Evolutionary conservation across 2,888 invertebrate species (phyloP), one percentile per base, ranked within the genome.

Genomic region (Microdon myrmicae): DNA sequence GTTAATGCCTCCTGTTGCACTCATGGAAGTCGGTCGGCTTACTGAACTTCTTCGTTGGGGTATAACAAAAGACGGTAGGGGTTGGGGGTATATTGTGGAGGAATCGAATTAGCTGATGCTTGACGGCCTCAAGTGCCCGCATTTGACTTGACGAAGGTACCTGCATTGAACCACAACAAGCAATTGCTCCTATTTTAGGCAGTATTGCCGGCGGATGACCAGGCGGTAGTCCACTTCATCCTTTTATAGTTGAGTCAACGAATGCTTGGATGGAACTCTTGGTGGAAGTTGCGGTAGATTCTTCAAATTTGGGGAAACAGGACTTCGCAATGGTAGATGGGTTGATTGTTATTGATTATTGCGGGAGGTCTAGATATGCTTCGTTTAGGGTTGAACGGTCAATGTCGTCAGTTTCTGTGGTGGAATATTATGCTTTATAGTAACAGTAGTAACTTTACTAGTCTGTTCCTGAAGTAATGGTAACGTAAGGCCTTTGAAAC

Each of bases 181-280:
- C 71, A 7, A 77, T 73, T 26, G 72, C 71, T 3, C 77, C 76
- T 0, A 74, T 74, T 12, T 79, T 72, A 2, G 80, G 79, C 13
- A 79, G 79, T 69, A 80, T 79, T 2, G 77, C 79, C n/a, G 80
- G 80, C 4, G 80, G 79, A 19, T 78, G 79, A 1, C 78, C 78
- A 0, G 75, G 76, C 22, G 79, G 78, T 20, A 77, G 77, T n/a
- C 74, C 71, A 4, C 70, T 72, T 1, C 74, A 68, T 2, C 68
- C 44, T 35, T 75, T n/a, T n/a, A n/a, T 77, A 70, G 28, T 68
- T 66, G 9, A 61, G 53, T 77, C 77, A 1, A 76, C 74, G 0
- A 78, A 79, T 0, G 72, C 32, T 28, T 79, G 79, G 79, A 77
- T 14, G 75, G 73, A 3, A 79, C 68, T 10, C 80, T 76, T 4